Evolutionary conservation across 2,888 invertebrate species (phyloP), one percentile per base, ranked within the genome.

Genomic region (Uropetala carovei): DNA sequence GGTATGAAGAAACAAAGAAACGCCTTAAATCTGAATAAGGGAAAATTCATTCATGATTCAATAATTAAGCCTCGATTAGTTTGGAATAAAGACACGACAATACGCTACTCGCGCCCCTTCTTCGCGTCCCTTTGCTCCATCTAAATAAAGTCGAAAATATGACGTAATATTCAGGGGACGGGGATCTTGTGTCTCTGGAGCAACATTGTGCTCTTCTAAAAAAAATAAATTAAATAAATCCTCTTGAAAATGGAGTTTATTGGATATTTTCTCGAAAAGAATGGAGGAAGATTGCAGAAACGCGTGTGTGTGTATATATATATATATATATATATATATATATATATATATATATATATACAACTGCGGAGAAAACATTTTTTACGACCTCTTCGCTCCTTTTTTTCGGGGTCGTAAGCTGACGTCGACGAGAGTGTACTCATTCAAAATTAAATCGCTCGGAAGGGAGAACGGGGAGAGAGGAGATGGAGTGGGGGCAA

Each of bases 361-460:
- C 75, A 75, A 75, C 75, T 75, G 75, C 5, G 22, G 75, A 75
- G 75, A 27, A 75, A 43, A 75, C 22, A 27, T 75, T 75, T 43
- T 60, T 75, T 75, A 75, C 75, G 75, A 75, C 27, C 75, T 27
- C 75, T 75, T 75, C 10, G 22, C 68, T 10, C 11, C 13, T 22
- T 75, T 22, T 60, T 60, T 60, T 16, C 27, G 13, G 22, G 27
- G 75, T 27, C 27, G 1, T 27, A 27, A 75, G 75, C 75, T 9
- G 75, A 75, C 75, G 27, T 43, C 43, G 43, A 13, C 22, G 75
- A 75, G 27, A 27, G 75, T 11, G 75, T 27, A 75, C 27, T 75
- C 75, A 75, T 75, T 75, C 75, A 75, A 75, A 75, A 75, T 75
- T 75, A 75, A 75, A 75, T 75, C 27, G 27, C 75, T 75, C 27